phyloP scores from a whole-genome alignment of 2,113 vertebrate species.

The Salvelinus sp. region DNA sequence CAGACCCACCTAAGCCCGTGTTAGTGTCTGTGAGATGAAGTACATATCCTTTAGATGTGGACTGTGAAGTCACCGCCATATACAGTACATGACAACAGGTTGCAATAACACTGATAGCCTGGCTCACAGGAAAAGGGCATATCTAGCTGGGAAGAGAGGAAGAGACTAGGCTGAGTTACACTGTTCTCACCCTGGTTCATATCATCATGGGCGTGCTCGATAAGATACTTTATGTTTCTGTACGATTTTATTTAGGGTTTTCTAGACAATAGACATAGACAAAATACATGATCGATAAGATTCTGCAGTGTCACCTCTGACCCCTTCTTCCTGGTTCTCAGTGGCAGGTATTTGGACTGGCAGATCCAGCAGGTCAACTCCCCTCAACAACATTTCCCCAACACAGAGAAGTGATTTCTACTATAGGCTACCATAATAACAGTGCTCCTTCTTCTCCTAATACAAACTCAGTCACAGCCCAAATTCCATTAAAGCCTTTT shows the following conservation, averaged over 20 bases:
- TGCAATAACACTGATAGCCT: slow-evolving; percentile 70
- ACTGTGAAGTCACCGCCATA: slow-evolving; percentile 54
- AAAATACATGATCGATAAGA: slow-evolving; percentile 10
- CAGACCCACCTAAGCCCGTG: too few relatives aligned
- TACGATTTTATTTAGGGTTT: too few relatives aligned
- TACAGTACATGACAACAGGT: too few relatives aligned
- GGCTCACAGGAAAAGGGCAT: slow-evolving; percentile 63
- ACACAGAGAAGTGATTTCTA: slow-evolving; percentile 51
- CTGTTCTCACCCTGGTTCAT: slow-evolving; percentile 44
- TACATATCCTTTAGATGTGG: too few relatives aligned
- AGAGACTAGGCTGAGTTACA: slow-evolving; percentile 57
- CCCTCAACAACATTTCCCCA: slow-evolving; percentile 36
- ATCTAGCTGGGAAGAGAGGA: slow-evolving; percentile 61
- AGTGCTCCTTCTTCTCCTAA: not conserved
- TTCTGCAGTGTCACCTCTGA: slow-evolving; percentile 66
- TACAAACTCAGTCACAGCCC: too few relatives aligned
- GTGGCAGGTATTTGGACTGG: slow-evolving; percentile 71
- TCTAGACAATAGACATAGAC: too few relatives aligned
- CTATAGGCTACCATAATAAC: slow-evolving; percentile 40
- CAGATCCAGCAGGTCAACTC: slow-evolving; percentile 55
- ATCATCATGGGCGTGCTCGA: slow-evolving; percentile 55
- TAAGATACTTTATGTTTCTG: slow-evolving; percentile 29
- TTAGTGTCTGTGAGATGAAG: not conserved
- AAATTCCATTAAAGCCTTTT: not conserved
- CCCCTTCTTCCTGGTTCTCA: slow-evolving; percentile 72